phyloP scores from a whole-genome alignment of 23 tunicate genomes.

The Ascidia mentula region DNA sequence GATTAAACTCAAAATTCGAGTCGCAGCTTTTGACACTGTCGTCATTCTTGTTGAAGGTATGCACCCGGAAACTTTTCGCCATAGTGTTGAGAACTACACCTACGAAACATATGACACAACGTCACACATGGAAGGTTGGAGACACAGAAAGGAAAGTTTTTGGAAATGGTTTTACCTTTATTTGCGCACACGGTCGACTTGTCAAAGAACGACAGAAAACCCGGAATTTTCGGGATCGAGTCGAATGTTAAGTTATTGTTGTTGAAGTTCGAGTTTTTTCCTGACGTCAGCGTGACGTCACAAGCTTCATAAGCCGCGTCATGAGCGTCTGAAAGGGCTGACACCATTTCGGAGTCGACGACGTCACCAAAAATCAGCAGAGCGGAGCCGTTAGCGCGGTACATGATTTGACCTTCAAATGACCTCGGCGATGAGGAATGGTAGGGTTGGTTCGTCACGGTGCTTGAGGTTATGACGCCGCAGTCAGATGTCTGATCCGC shows the following conservation, averaged over 20 bases:
- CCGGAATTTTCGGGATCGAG: not conserved
- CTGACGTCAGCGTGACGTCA: not conserved
- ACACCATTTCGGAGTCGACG: not conserved
- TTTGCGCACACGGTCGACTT: no score
- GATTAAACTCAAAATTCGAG: not conserved
- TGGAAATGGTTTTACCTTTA: no score
- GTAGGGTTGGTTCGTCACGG: not conserved
- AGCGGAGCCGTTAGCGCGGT: slow-evolving; percentile 6
- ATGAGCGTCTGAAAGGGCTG: not conserved
- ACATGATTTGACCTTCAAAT: slow-evolving; percentile 14
- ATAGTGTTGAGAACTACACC: not conserved
- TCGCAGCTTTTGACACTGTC: not conserved
- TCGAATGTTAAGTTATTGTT: not conserved
- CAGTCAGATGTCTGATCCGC: not conserved
- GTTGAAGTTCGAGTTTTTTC: not conserved
- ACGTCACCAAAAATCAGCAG: not conserved
- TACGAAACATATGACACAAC: no score
- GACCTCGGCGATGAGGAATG: not conserved
- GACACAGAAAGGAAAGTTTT: no score
- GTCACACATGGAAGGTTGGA: no score
- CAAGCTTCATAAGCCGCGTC: not conserved
- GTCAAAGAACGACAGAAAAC: not conserved
- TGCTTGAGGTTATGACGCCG: not conserved
- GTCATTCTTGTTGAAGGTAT: not conserved
- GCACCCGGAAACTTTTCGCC: not conserved